Percentiles rank a stretch among this genome's conserved stretches.
Evolutionary conservation across 2,888 invertebrate genomes (phyloP).

Genomic region (Heterodera filipjevi): DNA sequence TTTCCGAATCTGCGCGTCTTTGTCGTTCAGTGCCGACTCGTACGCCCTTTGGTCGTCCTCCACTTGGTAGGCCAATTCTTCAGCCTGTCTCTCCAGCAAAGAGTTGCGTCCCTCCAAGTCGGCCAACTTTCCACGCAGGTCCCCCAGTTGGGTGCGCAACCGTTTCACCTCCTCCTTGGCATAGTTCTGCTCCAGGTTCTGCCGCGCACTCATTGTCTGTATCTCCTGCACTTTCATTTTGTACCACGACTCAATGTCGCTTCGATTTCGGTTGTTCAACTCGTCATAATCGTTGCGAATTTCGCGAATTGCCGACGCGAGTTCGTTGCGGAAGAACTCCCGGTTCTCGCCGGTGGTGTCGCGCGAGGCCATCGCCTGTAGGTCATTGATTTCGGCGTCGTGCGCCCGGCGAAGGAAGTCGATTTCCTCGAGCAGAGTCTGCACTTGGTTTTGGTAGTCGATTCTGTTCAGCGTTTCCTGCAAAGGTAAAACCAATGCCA

Average conservation of each 20-base stretch:
- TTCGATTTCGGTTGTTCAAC: slow-evolving; percentile 65
- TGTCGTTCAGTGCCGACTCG: slow-evolving; percentile 66
- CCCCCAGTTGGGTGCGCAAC: slow-evolving; percentile 66
- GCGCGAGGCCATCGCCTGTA: slow-evolving; percentile 68
- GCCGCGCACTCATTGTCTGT: slow-evolving; percentile 67
- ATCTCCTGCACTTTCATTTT: slow-evolving; percentile 70
- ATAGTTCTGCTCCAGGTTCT: slow-evolving; percentile 67
- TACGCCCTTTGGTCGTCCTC: slow-evolving; percentile 68
- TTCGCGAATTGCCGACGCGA: slow-evolving; percentile 69
- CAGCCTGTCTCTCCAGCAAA: slow-evolving; percentile 68
- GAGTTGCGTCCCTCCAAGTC: slow-evolving; percentile 69
- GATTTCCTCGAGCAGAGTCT: slow-evolving; percentile 69
- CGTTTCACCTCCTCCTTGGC: slow-evolving; percentile 68
- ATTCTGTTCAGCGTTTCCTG: slow-evolving; percentile 69
- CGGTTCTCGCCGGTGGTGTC: slow-evolving; percentile 70
- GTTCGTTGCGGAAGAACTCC: slow-evolving; percentile 70
- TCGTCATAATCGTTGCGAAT: slow-evolving; percentile 66
- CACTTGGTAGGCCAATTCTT: slow-evolving; percentile 68
- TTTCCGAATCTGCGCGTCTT: slow-evolving; percentile 66
- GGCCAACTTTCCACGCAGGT: slow-evolving; percentile 66
- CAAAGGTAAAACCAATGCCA: slow-evolving; percentile 64
- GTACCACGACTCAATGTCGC: slow-evolving; percentile 69
- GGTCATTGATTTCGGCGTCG: slow-evolving; percentile 68
- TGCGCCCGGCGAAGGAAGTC: slow-evolving; percentile 67
- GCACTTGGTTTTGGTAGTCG: slow-evolving; percentile 69